These are phyloP conservation scores for Protonibea diacanthus DNA, from an alignment of 2,797 vertebrate species.

Conservation along the genomic window DNA sequence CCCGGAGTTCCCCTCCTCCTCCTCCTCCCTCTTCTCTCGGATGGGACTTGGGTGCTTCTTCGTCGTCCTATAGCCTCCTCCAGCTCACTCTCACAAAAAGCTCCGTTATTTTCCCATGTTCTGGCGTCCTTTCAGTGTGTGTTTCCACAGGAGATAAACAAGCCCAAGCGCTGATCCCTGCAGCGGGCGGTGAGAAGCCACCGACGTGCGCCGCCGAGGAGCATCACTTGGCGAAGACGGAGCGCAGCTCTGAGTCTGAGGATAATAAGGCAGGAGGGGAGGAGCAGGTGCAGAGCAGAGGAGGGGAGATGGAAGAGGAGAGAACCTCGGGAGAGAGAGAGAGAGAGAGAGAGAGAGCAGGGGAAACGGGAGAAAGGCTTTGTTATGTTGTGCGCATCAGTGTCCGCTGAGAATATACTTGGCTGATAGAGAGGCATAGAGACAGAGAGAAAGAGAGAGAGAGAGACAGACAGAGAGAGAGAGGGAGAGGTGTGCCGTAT, in stretches of 20 bases:
- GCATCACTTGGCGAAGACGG: slow-evolving; percentile 71
- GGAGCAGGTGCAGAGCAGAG: slow-evolving; percentile 74
- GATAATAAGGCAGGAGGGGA: slow-evolving; percentile 71
- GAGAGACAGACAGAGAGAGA: not conserved
- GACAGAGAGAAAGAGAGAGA: not conserved
- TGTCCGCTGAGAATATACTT: slow-evolving; percentile 60
- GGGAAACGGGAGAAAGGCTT: slow-evolving; percentile 17
- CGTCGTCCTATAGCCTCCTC: slow-evolving; percentile 45
- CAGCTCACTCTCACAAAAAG: slow-evolving; percentile 33
- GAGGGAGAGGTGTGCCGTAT: not conserved
- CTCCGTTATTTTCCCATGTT: slow-evolving; percentile 61
- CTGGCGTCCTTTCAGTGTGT: slow-evolving; percentile 3
- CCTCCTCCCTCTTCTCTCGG: slow-evolving; percentile 45
- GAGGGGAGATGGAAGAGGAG: slow-evolving; percentile 51
- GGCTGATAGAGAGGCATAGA: slow-evolving; percentile 35
- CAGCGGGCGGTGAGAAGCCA: slow-evolving; percentile 26
- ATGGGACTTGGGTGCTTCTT: slow-evolving; percentile 55
- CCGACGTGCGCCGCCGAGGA: slow-evolving; percentile 48
- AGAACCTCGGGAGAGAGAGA: slow-evolving; percentile 34
- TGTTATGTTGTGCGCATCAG: slow-evolving; percentile 56
- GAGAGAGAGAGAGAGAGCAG: slow-evolving; percentile 3
- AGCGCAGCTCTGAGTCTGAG: slow-evolving; percentile 64
- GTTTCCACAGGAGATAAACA: slow-evolving; percentile 24
- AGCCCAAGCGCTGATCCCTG: slow-evolving; percentile 35
- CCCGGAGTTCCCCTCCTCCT: slow-evolving; percentile 36